Evolutionary conservation across 2,113 vertebrate genomes (phyloP), one percentile per base, ranked within the genome.

Genomic region (Chionis minor): DNA sequence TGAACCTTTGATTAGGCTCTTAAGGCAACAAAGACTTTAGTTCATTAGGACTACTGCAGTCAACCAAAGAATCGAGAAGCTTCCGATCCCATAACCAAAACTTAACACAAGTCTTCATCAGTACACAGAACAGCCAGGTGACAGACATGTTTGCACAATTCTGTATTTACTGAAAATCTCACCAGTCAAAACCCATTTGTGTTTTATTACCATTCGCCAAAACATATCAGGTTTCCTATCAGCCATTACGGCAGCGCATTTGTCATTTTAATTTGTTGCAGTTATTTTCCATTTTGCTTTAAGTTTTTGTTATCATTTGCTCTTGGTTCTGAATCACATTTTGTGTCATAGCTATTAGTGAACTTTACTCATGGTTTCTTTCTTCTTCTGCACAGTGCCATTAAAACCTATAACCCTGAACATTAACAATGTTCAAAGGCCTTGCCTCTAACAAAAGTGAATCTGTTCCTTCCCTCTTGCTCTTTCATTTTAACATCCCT

Each of bases 171-270:
- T 95, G 96, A 92, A 96, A 86, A 81, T 84, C 94, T 88, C 86
- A 93, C 83, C 63, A 44, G 69, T 59, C 75, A 83, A 87, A 90
- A 89, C 38, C 26, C 81, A 94, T 95, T 88, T 88, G 12, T 89
- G 73, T 94, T 94, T 90, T 95, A 79, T 92, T 92, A 24, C 92
- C 96, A 88, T 91, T 96, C 88, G 56, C 88, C 86, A 84, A 96
- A 96, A 93, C 62, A 93, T 95, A 98, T 98, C 98, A 98, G 97
- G 97, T 97, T 98, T 99, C 98, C 98, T 98, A 91, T 98, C 98
- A 98, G 98, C 96, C 96, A 92, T 97, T 95, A 97, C 96, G 94
- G 94, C 97, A 98, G 87, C 97, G 86, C 96, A 97, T 98, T 98
- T 97, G 96, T 97, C 95, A 97, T 98, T 98, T 97, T 98, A 86